These are phyloP conservation scores for Diploscapter pachys DNA, from an alignment of 1,140 invertebrate genomes.

Conservation along the genomic window DNA sequence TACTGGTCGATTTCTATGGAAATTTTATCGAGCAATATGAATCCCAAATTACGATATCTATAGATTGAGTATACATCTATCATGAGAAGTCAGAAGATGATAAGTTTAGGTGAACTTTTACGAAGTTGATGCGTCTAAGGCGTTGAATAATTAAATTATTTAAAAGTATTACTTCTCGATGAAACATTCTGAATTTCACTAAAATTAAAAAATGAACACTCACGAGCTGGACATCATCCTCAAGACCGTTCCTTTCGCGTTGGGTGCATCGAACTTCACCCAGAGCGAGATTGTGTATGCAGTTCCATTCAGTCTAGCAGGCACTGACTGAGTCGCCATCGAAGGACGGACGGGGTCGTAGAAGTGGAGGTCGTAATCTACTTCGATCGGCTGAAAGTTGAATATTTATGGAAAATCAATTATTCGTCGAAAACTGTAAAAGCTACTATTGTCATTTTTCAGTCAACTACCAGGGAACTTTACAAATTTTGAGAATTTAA, in stretches of 20 bases:
- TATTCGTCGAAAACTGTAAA: not conserved
- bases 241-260: conserved; percentile 86
- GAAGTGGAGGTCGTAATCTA: conserved; percentile 91
- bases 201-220: conserved; percentile 20
- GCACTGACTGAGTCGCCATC: conserved; percentile 81
- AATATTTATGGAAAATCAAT: not conserved
- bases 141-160: no score
- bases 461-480: not conserved
- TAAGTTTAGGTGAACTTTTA: no score
- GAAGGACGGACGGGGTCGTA: conserved; percentile 78
- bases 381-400: conserved; percentile 72
- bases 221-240: conserved; percentile 71
- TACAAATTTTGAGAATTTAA: not conserved
- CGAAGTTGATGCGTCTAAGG: no score
- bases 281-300: conserved; percentile 86
- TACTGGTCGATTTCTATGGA: no score
- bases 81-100: no score
- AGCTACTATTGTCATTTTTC: not conserved
- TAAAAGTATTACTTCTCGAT: no score
- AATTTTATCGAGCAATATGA: no score
- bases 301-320: conserved; percentile 74
- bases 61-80: no score
- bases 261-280: conserved; percentile 86
- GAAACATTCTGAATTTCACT: no score
- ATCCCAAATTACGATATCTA: no score